These are phyloP conservation scores for Polia nebulosa DNA, from an alignment of 2,888 invertebrate genomes.

Conservation along the genomic window DNA sequence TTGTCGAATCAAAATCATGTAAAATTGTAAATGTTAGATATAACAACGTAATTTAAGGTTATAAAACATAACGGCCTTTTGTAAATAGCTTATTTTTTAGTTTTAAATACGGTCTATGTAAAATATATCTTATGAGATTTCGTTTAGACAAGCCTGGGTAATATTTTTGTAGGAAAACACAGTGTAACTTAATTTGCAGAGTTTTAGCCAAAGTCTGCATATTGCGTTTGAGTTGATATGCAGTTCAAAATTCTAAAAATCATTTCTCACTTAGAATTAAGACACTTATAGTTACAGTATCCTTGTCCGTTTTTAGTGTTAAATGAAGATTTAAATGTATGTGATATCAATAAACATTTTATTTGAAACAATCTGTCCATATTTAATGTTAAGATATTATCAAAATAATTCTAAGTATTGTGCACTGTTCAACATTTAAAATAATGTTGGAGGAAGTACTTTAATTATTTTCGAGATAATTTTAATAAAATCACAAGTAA, in stretches of 20 bases:
- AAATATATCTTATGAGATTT: conserved; percentile 62
- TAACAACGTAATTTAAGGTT: conserved; percentile 75
- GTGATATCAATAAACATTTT: conserved; percentile 83
- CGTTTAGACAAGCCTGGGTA: conserved; percentile 43
- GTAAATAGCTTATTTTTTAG: conserved; percentile 85
- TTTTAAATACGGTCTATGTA: conserved; percentile 70
- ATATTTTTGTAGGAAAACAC: conserved; percentile 31
- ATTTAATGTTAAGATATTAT: conserved; percentile 70
- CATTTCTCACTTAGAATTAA: conserved; percentile 53
- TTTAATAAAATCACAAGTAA: conserved; percentile 27
- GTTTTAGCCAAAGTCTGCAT: conserved; percentile 43
- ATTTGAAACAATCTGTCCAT: conserved; percentile 85
- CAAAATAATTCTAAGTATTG: conserved; percentile 69
- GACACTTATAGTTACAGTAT: conserved; percentile 56
- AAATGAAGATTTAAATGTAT: conserved; percentile 74
- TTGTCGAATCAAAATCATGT: conserved; percentile 75
- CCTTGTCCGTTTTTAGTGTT: conserved; percentile 68
- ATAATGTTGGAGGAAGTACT: conserved; percentile 49
- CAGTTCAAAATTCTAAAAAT: conserved; percentile 50
- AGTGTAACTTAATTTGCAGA: conserved; percentile 36
- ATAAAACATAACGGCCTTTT: conserved; percentile 80
- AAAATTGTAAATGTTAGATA: conserved; percentile 86
- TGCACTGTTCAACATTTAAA: conserved; percentile 59
- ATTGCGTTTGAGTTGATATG: conserved; percentile 23
- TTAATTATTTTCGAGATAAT: conserved; percentile 38